Evolutionary conservation across 1,140 invertebrate genomes (phyloP).

Genomic region (Atta cephalotes): DNA sequence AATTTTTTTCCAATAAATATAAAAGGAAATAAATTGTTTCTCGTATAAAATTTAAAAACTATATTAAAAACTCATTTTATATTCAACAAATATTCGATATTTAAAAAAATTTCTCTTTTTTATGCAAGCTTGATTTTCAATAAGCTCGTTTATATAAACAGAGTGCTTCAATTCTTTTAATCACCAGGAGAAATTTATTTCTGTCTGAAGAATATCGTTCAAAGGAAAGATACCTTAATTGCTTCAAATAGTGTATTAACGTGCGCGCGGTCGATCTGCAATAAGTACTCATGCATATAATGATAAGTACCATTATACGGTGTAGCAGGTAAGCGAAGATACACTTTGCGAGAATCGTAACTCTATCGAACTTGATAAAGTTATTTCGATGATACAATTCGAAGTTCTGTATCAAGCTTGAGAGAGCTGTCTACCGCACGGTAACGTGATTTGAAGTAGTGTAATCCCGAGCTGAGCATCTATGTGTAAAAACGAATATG

Average conservation of each 20-base stretch:
- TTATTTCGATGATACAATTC: slow-evolving; percentile 35
- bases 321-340: slow-evolving; percentile 11
- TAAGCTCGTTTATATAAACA: not conserved
- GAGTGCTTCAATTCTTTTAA: slow-evolving; percentile 5
- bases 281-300: slow-evolving; percentile 41
- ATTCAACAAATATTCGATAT: not conserved
- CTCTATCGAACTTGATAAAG: slow-evolving; percentile 49
- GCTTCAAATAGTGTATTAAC: slow-evolving; percentile 17
- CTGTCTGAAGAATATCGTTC: slow-evolving; percentile 22
- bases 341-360: slow-evolving; percentile 31
- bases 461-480: slow-evolving; percentile 28
- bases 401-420: slow-evolving; percentile 40
- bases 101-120: slow-evolving; percentile 3
- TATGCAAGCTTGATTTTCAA: not conserved
- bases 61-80: not conserved
- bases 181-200: not conserved
- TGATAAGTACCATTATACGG: slow-evolving; percentile 41
- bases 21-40: not conserved
- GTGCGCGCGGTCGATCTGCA: not conserved
- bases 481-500: slow-evolving; percentile 8
- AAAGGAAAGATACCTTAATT: slow-evolving; percentile 32
- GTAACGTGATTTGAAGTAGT: slow-evolving; percentile 31
- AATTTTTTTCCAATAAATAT: not conserved
- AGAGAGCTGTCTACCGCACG: slow-evolving; percentile 40
- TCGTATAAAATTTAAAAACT: not conserved